Percentiles rank a stretch among this genome's conserved stretches.
These are phyloP conservation scores for Cirrhinus molitorella DNA, from an alignment of 2,797 vertebrate species.

Conservation along the genomic window DNA sequence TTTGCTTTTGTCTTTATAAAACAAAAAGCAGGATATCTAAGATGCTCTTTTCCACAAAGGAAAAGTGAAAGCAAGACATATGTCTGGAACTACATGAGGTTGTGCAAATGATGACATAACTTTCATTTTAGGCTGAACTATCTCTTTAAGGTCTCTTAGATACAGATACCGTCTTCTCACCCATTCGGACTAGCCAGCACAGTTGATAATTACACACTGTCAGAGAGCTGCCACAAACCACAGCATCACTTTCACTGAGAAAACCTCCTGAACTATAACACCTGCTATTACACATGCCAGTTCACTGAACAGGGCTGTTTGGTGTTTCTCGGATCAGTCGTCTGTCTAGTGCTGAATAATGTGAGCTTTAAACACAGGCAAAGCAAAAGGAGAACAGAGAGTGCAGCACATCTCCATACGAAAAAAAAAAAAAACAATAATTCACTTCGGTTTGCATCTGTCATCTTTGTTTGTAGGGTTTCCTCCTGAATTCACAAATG, in stretches of 20 bases:
- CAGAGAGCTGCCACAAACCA: slow-evolving; percentile 23
- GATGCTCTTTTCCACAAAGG: too few species aligned
- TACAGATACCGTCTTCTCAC: slow-evolving; percentile 28
- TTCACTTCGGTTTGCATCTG: not conserved
- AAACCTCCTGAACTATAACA: slow-evolving; percentile 26
- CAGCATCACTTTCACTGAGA: slow-evolving; percentile 28
- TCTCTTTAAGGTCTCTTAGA: slow-evolving; percentile 11
- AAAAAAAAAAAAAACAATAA: not conserved
- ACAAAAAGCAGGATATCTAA: too few species aligned
- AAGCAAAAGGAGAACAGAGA: not conserved
- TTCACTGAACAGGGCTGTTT: slow-evolving; percentile 14
- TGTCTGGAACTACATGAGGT: not conserved
- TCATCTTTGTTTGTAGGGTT: not conserved
- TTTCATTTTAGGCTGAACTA: not conserved
- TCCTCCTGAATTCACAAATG: not conserved
- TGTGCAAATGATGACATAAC: not conserved
- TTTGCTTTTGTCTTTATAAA: too few species aligned
- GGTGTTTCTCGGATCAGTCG: slow-evolving; percentile 2
- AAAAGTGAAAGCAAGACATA: not conserved
- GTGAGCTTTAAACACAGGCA: slow-evolving; percentile 2
- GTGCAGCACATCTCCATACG: not conserved
- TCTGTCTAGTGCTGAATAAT: slow-evolving; percentile 14
- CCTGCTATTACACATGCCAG: slow-evolving; percentile 39
- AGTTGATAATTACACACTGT: slow-evolving; percentile 30
- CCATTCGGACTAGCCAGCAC: slow-evolving; percentile 9